Evolutionary conservation across 1,140 invertebrate species (phyloP), one percentile per base, ranked within the genome.

Genomic region (Aradophagus sp.): DNA sequence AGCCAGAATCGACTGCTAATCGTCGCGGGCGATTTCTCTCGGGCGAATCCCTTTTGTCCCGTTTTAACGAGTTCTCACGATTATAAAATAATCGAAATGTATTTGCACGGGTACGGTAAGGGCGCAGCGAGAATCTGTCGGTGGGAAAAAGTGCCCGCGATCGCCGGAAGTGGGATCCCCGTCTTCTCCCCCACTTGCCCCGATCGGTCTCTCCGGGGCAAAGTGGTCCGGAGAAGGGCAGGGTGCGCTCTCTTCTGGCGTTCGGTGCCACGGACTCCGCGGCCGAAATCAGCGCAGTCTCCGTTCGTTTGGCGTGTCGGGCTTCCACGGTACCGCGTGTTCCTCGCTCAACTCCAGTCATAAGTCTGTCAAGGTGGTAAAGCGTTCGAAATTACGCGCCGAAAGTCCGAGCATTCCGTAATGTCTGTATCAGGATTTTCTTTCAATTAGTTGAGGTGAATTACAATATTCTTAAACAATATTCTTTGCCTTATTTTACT

Each of bases 281-380:
- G 34, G 34, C 58, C 56, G 38, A 61, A 65, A 75, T 70, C 74
- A 76, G 80, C 80, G 81, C 81, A 82, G 81, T 77, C 78, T 80
- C 80, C 74, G 77, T 78, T 79, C 67, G 74, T 75, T 75, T 76
- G 58, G 75, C 78, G 77, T 76, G 80, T 75, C 76, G 74, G 73
- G 71, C 73, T 73, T 78, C 77, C 66, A 74, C 68, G 67, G 44
- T n/a, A 67, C 79, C 80, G 78, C 79, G 77, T 83, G 80, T 66
- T 78, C 76, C 68, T 70, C 76, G 77, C 76, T 82, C 79, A 81
- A 78, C 81, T 83, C 72, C 63, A 68, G 59, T 68, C 38, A 31
- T 42, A 39, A 79, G 79, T 80, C 48, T 48, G 32, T n/a, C n/a
- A 53, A 74, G 77, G 79, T 74, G 53, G 16, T 50, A 44, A 16